phyloP scores from a whole-genome alignment of 1,140 invertebrate genomes.

The Anastrepha obliqua region DNA sequence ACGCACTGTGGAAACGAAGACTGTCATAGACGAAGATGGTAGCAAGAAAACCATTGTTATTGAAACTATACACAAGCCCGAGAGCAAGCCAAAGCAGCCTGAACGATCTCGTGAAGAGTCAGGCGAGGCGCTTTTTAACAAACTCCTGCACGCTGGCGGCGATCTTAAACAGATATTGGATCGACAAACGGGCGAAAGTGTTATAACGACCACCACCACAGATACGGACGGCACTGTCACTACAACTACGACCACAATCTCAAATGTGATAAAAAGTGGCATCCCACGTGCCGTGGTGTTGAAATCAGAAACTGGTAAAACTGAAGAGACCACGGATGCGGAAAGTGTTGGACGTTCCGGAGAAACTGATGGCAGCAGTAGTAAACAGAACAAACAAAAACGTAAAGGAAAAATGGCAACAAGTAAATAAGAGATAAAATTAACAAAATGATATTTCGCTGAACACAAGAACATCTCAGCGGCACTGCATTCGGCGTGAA shows the following conservation, averaged over 20 bases:
- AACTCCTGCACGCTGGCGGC: constrained; percentile 64
- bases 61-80: constrained; percentile 57
- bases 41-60: constrained; percentile 20
- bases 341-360: background rate
- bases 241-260: constrained; percentile 69
- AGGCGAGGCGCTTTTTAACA: constrained; percentile 69
- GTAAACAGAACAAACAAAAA: constrained; percentile 61
- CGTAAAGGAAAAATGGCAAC: constrained; percentile 51
- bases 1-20: constrained; percentile 59
- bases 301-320: background rate
- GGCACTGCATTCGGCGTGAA: background rate
- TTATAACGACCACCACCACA: constrained; percentile 70
- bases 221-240: constrained; percentile 64
- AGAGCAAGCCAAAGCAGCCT: constrained; percentile 26
- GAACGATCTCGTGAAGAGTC: constrained; percentile 57
- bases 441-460: background rate
- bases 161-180: constrained; percentile 67
- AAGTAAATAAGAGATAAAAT: constrained; percentile 53
- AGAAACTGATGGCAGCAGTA: constrained; percentile 54
- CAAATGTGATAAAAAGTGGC: constrained; percentile 70
- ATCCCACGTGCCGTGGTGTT: constrained; percentile 62
- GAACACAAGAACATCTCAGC: background rate
- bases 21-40: constrained; percentile 35
- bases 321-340: background rate
- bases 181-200: constrained; percentile 68